Conservation (phyloP, 2,797 vertebrate species). For the Lutra lutra region DNA sequence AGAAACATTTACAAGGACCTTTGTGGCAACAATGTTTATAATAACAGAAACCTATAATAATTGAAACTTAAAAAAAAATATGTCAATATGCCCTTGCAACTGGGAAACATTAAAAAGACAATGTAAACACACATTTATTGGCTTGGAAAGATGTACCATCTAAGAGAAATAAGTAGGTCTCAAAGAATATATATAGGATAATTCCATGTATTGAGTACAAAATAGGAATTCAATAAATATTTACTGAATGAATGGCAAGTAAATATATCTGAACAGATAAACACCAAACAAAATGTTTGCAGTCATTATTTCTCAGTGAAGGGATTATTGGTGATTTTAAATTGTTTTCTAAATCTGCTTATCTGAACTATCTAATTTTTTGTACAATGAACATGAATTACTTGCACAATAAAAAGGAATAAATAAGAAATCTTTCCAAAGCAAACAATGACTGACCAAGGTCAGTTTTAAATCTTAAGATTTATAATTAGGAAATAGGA, state of each 20-base stretch:
- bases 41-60: not conserved
- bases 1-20: conserved; percentile 14
- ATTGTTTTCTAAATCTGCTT: conserved; percentile 57
- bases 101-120: conserved; percentile 46
- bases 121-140: conserved; percentile 43
- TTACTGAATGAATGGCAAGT: conserved; percentile 58
- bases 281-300: conserved; percentile 47
- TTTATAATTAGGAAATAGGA: conserved; percentile 47
- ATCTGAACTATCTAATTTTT: conserved; percentile 43
- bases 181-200: not conserved
- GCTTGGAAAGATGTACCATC: not conserved
- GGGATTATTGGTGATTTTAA: conserved; percentile 60
- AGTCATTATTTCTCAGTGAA: conserved; percentile 57
- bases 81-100: not conserved
- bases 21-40: not conserved
- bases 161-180: conserved; percentile 38
- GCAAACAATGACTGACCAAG: conserved; percentile 53
- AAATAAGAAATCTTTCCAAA: conserved; percentile 44
- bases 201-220: conserved; percentile 40
- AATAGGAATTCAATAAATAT: conserved; percentile 71
- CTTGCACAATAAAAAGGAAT: conserved; percentile 42
- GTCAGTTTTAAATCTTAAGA: conserved; percentile 56
- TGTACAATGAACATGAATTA: conserved; percentile 10
- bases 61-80: conserved; percentile 37
- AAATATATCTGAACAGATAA: conserved; percentile 62